These are phyloP conservation scores for Leucopsar rothschildi DNA, from an alignment of 2,113 vertebrate genomes.

Conservation along the genomic window DNA sequence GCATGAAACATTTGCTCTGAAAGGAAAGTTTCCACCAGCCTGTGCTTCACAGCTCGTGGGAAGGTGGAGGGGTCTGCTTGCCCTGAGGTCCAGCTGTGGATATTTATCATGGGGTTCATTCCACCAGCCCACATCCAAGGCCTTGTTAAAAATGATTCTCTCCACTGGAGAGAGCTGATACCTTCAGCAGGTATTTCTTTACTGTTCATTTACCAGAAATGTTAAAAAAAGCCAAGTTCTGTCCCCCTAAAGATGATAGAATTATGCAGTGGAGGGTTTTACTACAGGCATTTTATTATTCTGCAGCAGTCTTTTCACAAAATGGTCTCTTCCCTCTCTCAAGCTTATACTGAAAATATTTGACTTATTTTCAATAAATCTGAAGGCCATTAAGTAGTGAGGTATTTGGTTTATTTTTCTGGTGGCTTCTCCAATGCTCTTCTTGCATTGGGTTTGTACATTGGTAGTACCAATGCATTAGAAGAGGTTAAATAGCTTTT, in stretches of 20 bases:
- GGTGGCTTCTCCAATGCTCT: background rate
- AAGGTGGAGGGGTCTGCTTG: accelerated
- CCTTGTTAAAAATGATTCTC: background rate
- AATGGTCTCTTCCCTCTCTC: background rate
- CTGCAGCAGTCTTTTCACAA: background rate
- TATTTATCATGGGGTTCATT: background rate
- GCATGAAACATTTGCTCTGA: background rate
- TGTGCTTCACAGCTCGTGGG: background rate
- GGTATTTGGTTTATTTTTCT: background rate
- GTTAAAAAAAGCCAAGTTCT: background rate
- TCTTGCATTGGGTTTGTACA: background rate
- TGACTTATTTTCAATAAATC: background rate
- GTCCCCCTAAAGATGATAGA: background rate
- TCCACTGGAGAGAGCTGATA: background rate
- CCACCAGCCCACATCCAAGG: background rate
- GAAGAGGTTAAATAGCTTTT: background rate
- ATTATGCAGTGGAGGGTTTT: background rate
- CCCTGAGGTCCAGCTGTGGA: background rate
- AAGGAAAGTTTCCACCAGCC: background rate
- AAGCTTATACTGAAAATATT: background rate
- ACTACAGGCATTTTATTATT: background rate
- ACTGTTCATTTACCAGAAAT: background rate
- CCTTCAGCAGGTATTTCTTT: background rate
- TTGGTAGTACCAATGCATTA: background rate
- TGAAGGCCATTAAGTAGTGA: background rate